Base-by-base conservation (phyloP, 2,797 vertebrate species). In the Neosalanx taihuensis region DNA sequence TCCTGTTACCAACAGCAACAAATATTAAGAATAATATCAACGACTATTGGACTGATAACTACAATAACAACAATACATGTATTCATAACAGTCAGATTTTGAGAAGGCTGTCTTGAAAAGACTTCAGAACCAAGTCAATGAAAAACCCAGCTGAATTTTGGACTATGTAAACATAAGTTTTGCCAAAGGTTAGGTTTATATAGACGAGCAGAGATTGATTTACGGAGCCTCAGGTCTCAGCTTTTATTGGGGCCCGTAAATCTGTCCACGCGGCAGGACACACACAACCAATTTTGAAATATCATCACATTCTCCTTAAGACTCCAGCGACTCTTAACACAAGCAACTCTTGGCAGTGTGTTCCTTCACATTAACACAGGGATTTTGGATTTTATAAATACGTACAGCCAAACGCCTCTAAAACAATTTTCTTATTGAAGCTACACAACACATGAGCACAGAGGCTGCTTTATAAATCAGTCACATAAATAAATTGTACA, bases 191-290 rank as follows among this genome's bases (percentile, higher is more conserved):
- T 74, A 79, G 84, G 88, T 93, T 94, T 93, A 91, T 90, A 87
- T 81, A 91, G 88, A 77, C 89, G 84, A 83, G 85, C 83, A 78
- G 74, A 92, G 94, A 95, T 93, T 96, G 95, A 97, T 96, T 94
- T 94, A 94, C 89, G 82, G 81, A 92, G 90, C 87, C 82, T 87
- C 90, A 91, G 92, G 88, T 90, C 86, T 86, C 78, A 79, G 84
- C 85, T 92, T 94, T 95, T 95, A 94, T 92, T 92, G 93, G 81
- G 72, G 90, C 90, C 95, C 95, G 93, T 95, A 96, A 98, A 97
- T 96, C 95, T 96, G 92, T 94, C 93, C 3, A 75, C 89, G 83
- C 84, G 77, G 84, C 87, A 81, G 79, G 91, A 90, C 77, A 74
- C 89, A 83, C 90, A 87, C 92, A 74, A 78, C 61, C 77, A 57